Base-by-base conservation (phyloP, 2,888 invertebrate species). In the Dugesia japonica region DNA sequence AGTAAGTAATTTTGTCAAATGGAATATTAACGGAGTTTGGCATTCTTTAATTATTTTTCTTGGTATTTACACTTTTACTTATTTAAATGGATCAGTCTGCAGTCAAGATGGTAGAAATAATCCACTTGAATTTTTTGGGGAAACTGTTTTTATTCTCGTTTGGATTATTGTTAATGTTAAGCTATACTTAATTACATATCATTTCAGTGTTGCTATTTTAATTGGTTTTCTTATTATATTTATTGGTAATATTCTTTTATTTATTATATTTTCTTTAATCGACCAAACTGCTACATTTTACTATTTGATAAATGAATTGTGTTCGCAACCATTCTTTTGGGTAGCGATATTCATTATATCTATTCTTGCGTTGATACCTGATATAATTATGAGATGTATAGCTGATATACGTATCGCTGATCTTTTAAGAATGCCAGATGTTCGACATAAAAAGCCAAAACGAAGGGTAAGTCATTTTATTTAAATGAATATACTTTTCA, bases 11-110 rank as follows among this genome's bases (percentile, higher is more conserved):
- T 76, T 76, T 42, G 20, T 76, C 15, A 75, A 23, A 17, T 76
- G 76, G 76, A 76, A 74, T 72, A 1, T 75, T 20, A 26, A 26
- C 26, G 87, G 87, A 76, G 23, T 85, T 15, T 85, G 83, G 83
- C 85, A 85, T 77, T 81, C 82, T 71, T 28, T 80, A 4, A 83
- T 85, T 13, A 80, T 81, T 74, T 85, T 82, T 80, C 84, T 83
- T 80, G 83, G 83, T 26, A 79, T 80, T 13, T 81, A 80, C 27
- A 79, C 82, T 26, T 76, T 83, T 20, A 79, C 82, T 31, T 77
- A 79, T 15, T 77, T 80, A 42, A 81, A 81, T 7, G 77, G 78
- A 0, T 79, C 82, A 31, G 31, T 82, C 4, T 80, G 79, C 73
- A 71, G 78, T 13, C 78, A 80, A 77, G 82, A 83, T 15, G 78